Conservation (phyloP, 2,888 invertebrate genomes). For the Pandemis heparana region DNA sequence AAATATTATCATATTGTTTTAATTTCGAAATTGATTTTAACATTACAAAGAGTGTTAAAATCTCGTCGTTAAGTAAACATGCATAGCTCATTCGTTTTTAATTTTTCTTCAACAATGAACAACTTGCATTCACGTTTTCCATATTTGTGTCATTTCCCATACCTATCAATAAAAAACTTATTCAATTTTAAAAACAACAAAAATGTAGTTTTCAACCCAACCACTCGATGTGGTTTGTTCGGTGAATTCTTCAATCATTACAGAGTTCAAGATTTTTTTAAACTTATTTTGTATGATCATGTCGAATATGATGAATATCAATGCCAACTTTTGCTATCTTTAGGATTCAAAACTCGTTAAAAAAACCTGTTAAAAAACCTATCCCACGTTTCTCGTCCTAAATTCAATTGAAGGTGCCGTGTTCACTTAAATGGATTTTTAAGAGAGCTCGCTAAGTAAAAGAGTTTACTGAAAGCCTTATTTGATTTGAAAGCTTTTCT, state of each 20-base stretch:
- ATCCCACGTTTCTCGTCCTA: constrained; percentile 23
- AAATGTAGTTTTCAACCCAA: background rate
- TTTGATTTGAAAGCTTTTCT: constrained; percentile 42
- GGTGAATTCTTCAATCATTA: background rate
- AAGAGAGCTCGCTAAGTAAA: constrained; percentile 33
- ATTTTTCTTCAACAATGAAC: too few species aligned
- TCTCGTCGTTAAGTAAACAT: too few species aligned
- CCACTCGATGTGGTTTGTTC: constrained; percentile 1
- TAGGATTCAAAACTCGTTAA: background rate
- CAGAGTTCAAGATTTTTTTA: background rate
- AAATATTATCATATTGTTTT: too few species aligned
- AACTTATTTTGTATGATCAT: background rate
- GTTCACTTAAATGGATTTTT: constrained; percentile 38
- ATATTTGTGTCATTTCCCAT: too few species aligned
- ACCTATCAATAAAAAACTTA: background rate
- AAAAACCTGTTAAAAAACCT: constrained; percentile 10
- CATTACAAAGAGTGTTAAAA: too few species aligned
- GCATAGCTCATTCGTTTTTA: too few species aligned
- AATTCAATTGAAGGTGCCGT: constrained; percentile 36
- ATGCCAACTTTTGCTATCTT: background rate
- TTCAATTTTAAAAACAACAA: background rate
- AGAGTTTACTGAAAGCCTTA: constrained; percentile 41
- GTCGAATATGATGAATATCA: background rate
- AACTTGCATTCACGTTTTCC: too few species aligned
- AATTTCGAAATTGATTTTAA: too few species aligned